Base-by-base conservation (phyloP, 2,797 vertebrate genomes). In the Sebastolobus alascanus region DNA sequence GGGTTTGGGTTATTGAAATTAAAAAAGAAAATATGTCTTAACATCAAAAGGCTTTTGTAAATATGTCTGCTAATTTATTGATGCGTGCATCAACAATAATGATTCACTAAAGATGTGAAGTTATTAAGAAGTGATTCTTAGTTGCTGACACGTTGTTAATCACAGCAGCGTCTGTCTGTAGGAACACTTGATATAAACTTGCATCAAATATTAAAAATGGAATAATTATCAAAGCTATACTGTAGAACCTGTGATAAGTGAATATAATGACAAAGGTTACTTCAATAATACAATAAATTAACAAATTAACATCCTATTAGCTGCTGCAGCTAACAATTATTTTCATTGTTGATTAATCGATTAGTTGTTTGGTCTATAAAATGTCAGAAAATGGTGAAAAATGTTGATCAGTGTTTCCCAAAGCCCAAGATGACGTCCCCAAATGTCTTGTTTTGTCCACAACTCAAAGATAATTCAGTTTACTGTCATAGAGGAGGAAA, bases 1-100 rank as follows among this genome's bases (percentile, higher is more conserved):
- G 75, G 82, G 66, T 89, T 93, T 84, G 35, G 59, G 25, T 84
- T 87, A 90, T 86, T 91, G 75, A 86, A 88, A 92, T 90, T 46
- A 77, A 86, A 84, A 89, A 80, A 80, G 83, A 83, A 87, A 81
- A 82, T 69, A 83, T 38, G 83, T 77, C 55, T 71, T 71, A 65
- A 67, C 70, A 86, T 84, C 58, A 78, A 86, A 40, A 71, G 59
- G 69, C 69, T 87, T 89, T 68, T 75, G 75, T 82, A 88, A 90
- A 87, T 84, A 84, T 68, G 72, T 73, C 59, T 86, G 65, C 75
- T 89, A 76, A 90, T 92, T 85, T 86, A 87, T 88, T 76, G 67
- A 81, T 68, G 33, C 59, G 43, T 68, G 65, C 66, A 68, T 87
- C 63, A 56, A 69, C 14, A 83, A 66, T 89, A 75, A 86, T 82